phyloP scores from a whole-genome alignment of 2,113 vertebrate species.

The Rostratula benghalensis region DNA sequence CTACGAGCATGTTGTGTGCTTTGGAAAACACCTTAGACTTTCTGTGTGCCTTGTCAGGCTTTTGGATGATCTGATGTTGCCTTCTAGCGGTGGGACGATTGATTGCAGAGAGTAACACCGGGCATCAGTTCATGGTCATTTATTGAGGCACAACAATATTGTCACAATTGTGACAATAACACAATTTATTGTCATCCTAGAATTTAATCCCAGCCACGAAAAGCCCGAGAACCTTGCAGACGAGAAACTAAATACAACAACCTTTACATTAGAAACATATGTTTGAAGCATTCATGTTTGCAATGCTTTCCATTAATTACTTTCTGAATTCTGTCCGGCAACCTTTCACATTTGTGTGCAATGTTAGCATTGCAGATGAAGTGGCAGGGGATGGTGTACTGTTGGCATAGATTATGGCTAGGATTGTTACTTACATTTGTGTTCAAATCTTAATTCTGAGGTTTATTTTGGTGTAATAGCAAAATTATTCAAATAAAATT shows the following conservation, averaged over 20 bases:
- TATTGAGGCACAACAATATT: not conserved
- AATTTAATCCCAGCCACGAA: no score
- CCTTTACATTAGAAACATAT: not conserved
- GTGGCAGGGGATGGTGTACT: not conserved
- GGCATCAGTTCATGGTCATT: not conserved
- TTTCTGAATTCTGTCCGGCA: not conserved
- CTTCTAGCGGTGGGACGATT: slow-evolving; percentile 17
- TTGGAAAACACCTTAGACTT: not conserved
- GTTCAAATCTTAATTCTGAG: not conserved
- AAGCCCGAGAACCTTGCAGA: no score
- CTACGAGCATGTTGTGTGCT: accelerated
- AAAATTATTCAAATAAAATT: not conserved
- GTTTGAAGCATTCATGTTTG: not conserved
- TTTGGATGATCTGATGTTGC: not conserved
- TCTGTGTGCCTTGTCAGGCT: not conserved
- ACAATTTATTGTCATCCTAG: no score
- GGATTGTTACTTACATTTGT: not conserved
- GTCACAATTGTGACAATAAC: no score
- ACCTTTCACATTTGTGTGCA: not conserved
- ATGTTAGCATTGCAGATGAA: accelerated
- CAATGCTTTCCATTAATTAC: not conserved
- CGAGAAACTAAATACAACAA: accelerated
- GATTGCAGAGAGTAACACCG: not conserved
- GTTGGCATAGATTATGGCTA: not conserved
- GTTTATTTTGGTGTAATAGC: not conserved